Percentiles rank a stretch among this genome's conserved stretches.
Conservation (phyloP, 2,888 invertebrate genomes). For the Phlogophora meticulosa region DNA sequence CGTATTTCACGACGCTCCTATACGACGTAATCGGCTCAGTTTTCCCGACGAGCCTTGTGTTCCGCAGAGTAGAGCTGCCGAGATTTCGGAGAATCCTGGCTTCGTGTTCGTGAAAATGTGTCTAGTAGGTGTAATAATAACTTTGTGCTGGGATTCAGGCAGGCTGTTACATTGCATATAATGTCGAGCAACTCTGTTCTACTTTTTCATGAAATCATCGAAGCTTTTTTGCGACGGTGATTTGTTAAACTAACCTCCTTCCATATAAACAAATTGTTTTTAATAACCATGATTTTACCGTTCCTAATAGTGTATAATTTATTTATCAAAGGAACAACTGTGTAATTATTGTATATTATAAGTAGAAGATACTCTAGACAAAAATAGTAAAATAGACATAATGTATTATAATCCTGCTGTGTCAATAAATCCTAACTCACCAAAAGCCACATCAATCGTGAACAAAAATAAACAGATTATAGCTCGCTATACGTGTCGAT, state of each 20-base stretch:
- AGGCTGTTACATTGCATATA: background rate
- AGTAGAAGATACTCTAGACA: background rate
- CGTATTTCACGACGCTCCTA: constrained; percentile 43
- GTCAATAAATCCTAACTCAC: constrained; percentile 2
- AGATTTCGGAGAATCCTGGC: constrained; percentile 48
- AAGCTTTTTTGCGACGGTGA: too few species aligned
- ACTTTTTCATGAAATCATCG: too few species aligned
- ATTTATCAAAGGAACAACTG: too few species aligned
- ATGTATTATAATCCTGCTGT: too few species aligned
- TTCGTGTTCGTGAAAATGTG: constrained; percentile 39
- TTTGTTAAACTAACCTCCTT: too few species aligned
- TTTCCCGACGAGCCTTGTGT: constrained; percentile 38
- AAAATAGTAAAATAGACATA: too few species aligned
- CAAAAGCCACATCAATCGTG: constrained; percentile 16
- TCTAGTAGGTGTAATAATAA: constrained; percentile 35
- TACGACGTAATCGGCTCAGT: constrained; percentile 51
- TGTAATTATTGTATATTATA: too few species aligned
- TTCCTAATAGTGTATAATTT: too few species aligned
- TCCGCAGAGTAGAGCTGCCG: constrained; percentile 22
- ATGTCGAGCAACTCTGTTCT: background rate
- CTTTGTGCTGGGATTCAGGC: constrained; percentile 7
- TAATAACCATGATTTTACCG: too few species aligned
- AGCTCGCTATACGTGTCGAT: constrained; percentile 12
- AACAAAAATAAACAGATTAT: constrained; percentile 40
- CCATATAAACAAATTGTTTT: too few species aligned